phyloP scores from a whole-genome alignment of 2,797 vertebrate species.

The Gila robusta region DNA sequence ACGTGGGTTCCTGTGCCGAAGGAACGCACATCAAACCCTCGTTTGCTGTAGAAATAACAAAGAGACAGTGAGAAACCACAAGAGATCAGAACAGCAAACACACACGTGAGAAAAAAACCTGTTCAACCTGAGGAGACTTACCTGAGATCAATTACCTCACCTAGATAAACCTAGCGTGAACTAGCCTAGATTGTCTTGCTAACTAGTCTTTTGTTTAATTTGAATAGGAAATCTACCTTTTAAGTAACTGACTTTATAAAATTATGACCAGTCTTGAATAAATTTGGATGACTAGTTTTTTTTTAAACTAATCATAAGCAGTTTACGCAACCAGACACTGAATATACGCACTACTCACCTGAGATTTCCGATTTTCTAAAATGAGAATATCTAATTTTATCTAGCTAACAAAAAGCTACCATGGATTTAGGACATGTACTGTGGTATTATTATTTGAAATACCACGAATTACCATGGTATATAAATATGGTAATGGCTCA shows the following conservation, averaged over 20 bases:
- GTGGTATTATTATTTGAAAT: neutral
- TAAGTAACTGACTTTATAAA: neutral
- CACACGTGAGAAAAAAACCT: neutral
- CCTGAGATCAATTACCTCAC: neutral
- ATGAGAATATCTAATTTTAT: neutral
- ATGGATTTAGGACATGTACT: neutral
- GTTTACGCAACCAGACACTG: neutral
- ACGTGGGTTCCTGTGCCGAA: conserved; percentile 97
- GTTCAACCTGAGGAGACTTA: neutral
- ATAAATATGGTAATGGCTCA: neutral
- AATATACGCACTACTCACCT: neutral
- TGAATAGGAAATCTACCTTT: neutral
- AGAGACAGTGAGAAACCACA: conserved; percentile 42
- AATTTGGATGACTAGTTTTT: neutral
- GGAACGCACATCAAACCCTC: conserved; percentile 94
- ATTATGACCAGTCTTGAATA: neutral
- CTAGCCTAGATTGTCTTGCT: neutral
- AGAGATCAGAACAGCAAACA: neutral
- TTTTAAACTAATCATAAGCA: neutral
- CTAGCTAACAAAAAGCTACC: neutral
- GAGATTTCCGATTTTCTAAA: too few relatives aligned
- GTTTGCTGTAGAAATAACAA: conserved; percentile 86
- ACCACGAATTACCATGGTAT: too few relatives aligned
- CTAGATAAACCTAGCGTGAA: neutral
- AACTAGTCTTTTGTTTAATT: too few relatives aligned